These are phyloP conservation scores for Ooceraea biroi DNA, from an alignment of 1,140 invertebrate genomes.

Conservation along the genomic window DNA sequence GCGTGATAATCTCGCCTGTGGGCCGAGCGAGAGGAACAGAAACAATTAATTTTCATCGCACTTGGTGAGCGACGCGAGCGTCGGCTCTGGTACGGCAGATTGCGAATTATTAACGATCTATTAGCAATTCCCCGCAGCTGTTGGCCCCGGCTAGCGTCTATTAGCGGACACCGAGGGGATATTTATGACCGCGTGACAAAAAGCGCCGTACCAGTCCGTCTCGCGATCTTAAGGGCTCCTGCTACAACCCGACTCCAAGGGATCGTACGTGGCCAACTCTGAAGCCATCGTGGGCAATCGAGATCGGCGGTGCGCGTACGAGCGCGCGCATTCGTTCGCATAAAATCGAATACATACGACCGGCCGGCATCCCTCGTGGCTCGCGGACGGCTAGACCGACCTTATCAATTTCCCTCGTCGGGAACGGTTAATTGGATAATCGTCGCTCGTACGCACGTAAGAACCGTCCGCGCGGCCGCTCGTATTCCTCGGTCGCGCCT, in stretches of 20 bases:
- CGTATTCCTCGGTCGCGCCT: conserved; percentile 60
- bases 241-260: background rate
- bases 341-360: conserved; percentile 40
- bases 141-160: conserved; percentile 9
- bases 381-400: conserved; percentile 32
- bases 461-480: conserved; percentile 37
- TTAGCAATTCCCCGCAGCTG: conserved; percentile 43
- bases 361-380: background rate
- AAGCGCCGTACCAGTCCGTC: background rate
- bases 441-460: conserved; percentile 41
- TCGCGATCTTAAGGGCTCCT: background rate
- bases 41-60: conserved; percentile 11
- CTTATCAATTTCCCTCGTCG: conserved; percentile 69
- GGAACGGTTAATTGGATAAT: conserved; percentile 75
- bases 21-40: conserved; percentile 12
- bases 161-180: conserved; percentile 4
- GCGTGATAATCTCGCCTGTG: conserved; percentile 94
- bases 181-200: conserved; percentile 48
- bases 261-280: conserved; percentile 4
- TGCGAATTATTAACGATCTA: conserved; percentile 54
- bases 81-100: background rate
- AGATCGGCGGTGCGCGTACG: background rate
- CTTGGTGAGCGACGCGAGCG: background rate
- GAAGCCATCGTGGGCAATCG: background rate
- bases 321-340: background rate